Evolutionary conservation across 2,113 vertebrate species (phyloP).

Genomic region (Scomber japonicus): DNA sequence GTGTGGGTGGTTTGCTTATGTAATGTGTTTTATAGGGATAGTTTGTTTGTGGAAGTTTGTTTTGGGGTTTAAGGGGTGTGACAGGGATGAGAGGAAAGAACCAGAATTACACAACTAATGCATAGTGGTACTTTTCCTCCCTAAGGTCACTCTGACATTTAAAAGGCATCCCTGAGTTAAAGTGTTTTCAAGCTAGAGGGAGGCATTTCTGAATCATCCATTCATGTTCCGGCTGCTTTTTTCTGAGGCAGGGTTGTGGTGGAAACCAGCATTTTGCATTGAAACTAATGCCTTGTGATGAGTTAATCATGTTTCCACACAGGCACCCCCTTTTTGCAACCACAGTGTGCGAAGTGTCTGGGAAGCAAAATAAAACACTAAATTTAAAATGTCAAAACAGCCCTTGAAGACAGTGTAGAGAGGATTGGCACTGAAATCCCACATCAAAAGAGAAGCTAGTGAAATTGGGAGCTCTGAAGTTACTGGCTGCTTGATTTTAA

Average conservation of each 20-base stretch:
- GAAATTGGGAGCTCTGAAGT: conserved; percentile 10
- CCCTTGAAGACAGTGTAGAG: not conserved
- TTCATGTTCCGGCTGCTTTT: not conserved
- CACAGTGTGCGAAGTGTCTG: conserved; percentile 6
- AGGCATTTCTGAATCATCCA: not conserved
- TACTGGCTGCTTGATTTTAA: not conserved
- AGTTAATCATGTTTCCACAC: conserved; percentile 29
- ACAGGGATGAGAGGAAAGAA: conserved; percentile 1
- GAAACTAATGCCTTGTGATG: conserved; percentile 7
- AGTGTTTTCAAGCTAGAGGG: not conserved
- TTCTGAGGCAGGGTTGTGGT: conserved; percentile 10
- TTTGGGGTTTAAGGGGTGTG: conserved; percentile 36
- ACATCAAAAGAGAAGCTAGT: conserved; percentile 9
- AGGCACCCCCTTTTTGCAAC: not conserved
- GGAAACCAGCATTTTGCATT: conserved; percentile 12
- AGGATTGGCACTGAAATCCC: not conserved
- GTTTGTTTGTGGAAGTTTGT: conserved; percentile 64
- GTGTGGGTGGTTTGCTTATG: conserved; percentile 37
- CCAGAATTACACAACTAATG: conserved; percentile 1
- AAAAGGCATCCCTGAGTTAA: not conserved
- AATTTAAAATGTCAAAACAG: conserved; percentile 25
- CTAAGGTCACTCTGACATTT: not conserved
- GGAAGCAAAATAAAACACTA: conserved; percentile 23
- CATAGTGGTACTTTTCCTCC: conserved; percentile 47
- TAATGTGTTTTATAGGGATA: conserved; percentile 34